A percentile compares a stretch with the other conserved stretches of the same genome.
phyloP scores from a whole-genome alignment of 2,113 vertebrate genomes.

The Orycteropus afer region DNA sequence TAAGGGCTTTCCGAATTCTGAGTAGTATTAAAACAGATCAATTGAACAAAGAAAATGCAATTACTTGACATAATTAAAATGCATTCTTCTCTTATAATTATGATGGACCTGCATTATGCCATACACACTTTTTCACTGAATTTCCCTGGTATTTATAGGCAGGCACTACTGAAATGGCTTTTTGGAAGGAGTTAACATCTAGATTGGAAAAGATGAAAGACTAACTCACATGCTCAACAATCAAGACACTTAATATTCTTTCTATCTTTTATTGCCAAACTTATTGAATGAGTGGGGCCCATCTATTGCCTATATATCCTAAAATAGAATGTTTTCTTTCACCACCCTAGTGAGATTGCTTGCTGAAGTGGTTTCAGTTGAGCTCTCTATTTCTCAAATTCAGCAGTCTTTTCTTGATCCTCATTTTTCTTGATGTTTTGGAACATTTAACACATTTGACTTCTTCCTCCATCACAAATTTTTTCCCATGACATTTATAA shows the following conservation, averaged over 20 bases:
- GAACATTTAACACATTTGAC: slow-evolving; percentile 31
- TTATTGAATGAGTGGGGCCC: not conserved
- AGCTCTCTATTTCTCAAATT: slow-evolving; percentile 39
- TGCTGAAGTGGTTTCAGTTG: not conserved
- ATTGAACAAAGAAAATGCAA: not conserved
- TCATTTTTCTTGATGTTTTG: slow-evolving; percentile 61
- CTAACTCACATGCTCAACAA: not conserved
- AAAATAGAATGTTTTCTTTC: not conserved
- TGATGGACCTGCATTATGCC: not conserved
- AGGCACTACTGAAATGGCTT: not conserved
- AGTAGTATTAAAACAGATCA: not conserved
- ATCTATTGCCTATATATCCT: not conserved
- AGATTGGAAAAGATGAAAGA: not conserved
- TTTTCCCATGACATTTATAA: not conserved
- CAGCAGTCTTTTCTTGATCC: not conserved
- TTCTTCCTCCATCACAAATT: not conserved
- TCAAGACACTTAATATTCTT: not conserved
- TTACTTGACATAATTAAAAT: not conserved
- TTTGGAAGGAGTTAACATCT: not conserved
- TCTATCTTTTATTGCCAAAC: not conserved
- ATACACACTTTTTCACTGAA: not conserved
- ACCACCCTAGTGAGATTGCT: not conserved
- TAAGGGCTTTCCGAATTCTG: not conserved
- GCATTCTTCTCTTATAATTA: not conserved
- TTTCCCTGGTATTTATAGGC: not conserved